phyloP scores from a whole-genome alignment of 2,797 vertebrate species.

The Helarctos malayanus region DNA sequence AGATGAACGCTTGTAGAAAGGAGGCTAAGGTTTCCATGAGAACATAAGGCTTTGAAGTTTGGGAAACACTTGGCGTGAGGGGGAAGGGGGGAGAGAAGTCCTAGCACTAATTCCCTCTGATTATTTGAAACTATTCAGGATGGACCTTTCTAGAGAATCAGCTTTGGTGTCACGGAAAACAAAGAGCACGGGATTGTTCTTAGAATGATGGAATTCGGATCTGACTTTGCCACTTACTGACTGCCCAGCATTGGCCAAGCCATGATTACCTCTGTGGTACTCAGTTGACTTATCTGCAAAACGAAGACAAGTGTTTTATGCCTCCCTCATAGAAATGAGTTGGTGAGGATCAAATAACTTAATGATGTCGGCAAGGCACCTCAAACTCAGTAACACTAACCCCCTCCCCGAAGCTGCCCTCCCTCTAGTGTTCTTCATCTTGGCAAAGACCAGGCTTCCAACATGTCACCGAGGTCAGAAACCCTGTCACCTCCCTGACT shows the following conservation, averaged over 20 bases:
- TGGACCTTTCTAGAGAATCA: constrained; percentile 30
- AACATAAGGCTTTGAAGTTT: constrained; percentile 12
- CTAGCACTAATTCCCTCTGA: not conserved
- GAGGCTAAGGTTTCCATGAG: not conserved
- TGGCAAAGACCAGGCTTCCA: not conserved
- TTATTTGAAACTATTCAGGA: constrained; percentile 48
- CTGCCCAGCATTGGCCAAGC: not conserved
- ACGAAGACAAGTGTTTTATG: not conserved
- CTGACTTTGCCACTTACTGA: not conserved
- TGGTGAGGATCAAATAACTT: constrained; percentile 46
- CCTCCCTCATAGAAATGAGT: constrained; percentile 39
- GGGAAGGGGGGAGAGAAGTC: not conserved
- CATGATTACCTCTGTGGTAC: not conserved
- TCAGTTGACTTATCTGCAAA: constrained; percentile 58
- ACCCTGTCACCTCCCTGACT: not conserved
- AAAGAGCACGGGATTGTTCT: not conserved
- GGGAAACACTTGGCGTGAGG: not conserved
- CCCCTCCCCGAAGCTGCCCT: not conserved
- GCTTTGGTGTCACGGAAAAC: not conserved
- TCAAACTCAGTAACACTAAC: not conserved
- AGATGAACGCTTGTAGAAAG: not conserved
- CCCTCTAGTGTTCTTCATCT: not conserved
- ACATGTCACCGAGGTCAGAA: not conserved
- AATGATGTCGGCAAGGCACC: not conserved
- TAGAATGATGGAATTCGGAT: constrained; percentile 34